These are phyloP conservation scores for Melitaea athalia DNA, from an alignment of 2,888 invertebrate genomes.

Conservation along the genomic window DNA sequence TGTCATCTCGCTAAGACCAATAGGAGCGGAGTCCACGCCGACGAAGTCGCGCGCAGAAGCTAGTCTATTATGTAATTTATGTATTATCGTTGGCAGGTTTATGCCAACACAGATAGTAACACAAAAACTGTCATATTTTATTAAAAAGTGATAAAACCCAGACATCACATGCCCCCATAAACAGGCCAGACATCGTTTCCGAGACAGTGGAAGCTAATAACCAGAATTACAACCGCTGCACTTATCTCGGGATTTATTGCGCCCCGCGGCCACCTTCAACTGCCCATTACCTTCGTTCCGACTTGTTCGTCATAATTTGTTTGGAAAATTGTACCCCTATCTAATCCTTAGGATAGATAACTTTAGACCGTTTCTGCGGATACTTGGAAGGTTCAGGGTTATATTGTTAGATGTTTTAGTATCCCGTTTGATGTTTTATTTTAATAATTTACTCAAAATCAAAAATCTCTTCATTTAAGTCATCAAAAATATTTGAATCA, in stretches of 20 bases:
- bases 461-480: too few relatives aligned
- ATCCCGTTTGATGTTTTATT: neutral
- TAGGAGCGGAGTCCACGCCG: too few relatives aligned
- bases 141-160: slow-evolving; percentile 12
- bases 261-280: slow-evolving; percentile 43
- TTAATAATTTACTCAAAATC: neutral
- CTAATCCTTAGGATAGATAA: slow-evolving; percentile 33
- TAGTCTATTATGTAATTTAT: too few relatives aligned
- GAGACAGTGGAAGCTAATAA: slow-evolving; percentile 37
- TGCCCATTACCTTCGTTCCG: slow-evolving; percentile 49
- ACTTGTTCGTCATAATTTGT: slow-evolving; percentile 45
- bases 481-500: too few relatives aligned
- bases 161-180: slow-evolving; percentile 15
- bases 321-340: slow-evolving; percentile 41
- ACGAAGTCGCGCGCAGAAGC: too few relatives aligned
- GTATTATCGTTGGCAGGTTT: too few relatives aligned
- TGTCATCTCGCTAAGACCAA: too few relatives aligned
- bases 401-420: neutral
- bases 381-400: slow-evolving; percentile 2
- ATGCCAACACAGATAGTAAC: too few relatives aligned
- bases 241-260: slow-evolving; percentile 48
- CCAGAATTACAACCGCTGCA: slow-evolving; percentile 43
- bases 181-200: slow-evolving; percentile 22
- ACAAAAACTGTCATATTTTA: slow-evolving; percentile 4
- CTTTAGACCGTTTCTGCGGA: slow-evolving; percentile 14